Evolutionary conservation across 2,113 vertebrate species (phyloP), one percentile per base, ranked within the genome.

Genomic region (Lathamus discolor): DNA sequence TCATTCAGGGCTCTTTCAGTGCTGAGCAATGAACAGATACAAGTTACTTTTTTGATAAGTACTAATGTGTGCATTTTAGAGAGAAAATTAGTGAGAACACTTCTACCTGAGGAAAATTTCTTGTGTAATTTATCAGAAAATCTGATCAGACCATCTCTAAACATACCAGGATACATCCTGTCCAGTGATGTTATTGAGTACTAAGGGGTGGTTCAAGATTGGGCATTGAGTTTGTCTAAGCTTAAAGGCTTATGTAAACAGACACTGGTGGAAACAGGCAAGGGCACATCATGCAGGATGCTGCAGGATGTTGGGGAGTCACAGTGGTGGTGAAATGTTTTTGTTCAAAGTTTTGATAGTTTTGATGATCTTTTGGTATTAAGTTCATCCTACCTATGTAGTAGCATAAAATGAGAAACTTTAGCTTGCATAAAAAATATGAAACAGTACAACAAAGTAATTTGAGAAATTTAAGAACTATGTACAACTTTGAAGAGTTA

Each of bases 321-420:
- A 1, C 10, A 51, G 15, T 81, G 81, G 20, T 33, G 62, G 59
- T 92, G 86, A 89, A 90, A 90, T 95, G 68, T 96, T 83, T 83
- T 91, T 5, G 7, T 95, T 93, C 51, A 61, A 96, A 85, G 77
- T 84, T n/a, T 88, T 89, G 27, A 41, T 91, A 88, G 55, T 73
- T 84, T 85, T 95, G 48, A 43, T 92, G 87, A 94, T 88, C 51
- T 87, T 76, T 78, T 84, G 81, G 87, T 90, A 90, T 91, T 67
- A 85, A 88, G 37, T 86, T 39, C 28, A 39, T 94, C 43, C 41
- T 95, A 79, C 44, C 54, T 93, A 83, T 35, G 33, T 81, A 89
- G 72, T 90, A 62, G 76, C 84, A 74, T 93, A 94, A 92, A 52
- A 88, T 13, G 15, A 92, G 84, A 95, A 86, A 78, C 85, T 90